phyloP scores from a whole-genome alignment of 2,888 invertebrate species.

The Megaustenia siamemsis region DNA sequence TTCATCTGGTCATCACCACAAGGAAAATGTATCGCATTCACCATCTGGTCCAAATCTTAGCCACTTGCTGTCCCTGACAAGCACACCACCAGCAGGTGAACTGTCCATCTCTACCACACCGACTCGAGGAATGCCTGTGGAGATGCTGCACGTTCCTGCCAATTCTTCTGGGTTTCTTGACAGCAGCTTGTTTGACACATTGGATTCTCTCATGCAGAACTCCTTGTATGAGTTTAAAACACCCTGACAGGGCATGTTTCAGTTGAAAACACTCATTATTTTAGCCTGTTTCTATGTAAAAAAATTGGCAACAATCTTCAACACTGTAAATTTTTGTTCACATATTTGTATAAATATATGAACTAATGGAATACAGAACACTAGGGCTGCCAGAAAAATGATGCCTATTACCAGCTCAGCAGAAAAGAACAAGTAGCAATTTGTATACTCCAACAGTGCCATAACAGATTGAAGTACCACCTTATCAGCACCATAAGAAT shows the following conservation, averaged over 20 bases:
- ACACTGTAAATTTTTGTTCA: too few relatives aligned
- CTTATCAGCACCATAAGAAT: too few relatives aligned
- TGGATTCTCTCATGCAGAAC: constrained; percentile 40
- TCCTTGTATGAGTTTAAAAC: constrained; percentile 20
- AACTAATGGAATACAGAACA: too few relatives aligned
- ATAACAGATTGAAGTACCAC: too few relatives aligned
- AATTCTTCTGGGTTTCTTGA: constrained; percentile 36
- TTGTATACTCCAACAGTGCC: too few relatives aligned
- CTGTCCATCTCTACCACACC: constrained; percentile 22
- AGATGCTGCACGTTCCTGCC: neutral
- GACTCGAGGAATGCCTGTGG: neutral
- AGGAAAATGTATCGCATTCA: neutral
- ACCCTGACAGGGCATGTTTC: neutral
- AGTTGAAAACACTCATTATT: too few relatives aligned
- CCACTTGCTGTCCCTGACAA: neutral
- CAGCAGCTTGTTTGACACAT: constrained; percentile 46
- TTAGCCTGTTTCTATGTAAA: too few relatives aligned
- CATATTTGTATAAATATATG: too few relatives aligned
- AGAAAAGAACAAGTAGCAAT: too few relatives aligned
- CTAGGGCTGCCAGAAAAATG: too few relatives aligned
- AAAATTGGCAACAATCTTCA: too few relatives aligned
- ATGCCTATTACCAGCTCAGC: too few relatives aligned
- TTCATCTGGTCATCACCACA: neutral
- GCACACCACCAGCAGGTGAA: constrained; percentile 23
- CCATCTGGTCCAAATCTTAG: neutral